Base-by-base conservation (phyloP, 1,140 invertebrate genomes). In the Condylostylus longicornis region DNA sequence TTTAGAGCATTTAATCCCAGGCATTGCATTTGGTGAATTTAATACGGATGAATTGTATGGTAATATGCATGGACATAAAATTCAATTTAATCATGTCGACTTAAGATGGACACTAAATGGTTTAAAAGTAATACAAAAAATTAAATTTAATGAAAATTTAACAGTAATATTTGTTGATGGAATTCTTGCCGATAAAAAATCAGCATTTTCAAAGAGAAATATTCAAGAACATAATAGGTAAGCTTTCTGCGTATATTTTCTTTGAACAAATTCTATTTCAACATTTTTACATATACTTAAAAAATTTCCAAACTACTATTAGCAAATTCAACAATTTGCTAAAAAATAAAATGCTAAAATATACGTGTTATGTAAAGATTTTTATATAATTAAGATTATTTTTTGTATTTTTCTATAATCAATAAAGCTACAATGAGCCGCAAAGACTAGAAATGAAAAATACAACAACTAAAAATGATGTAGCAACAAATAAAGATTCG, bases 1-100 rank as follows among this genome's bases (percentile, higher is more conserved):
- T 33, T 47, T 70, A 41, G 68, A 71, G 37, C 70, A 74, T 49
- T 62, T 73, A 40, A 61, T 74, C 22, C 54, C 61, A 3, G 66
- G 67, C 27, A 61, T 60, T 40, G 55, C 63, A 29, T 64, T 68
- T 38, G 66, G 64, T 35, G 69, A 68, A n/a, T 55, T 69, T 19
- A 54, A 62, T 19, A 68, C 67, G 5, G 58, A 58, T 9, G 57
- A 61, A 33, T 39, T 46, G 12, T 56, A 45, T 43, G 57, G 54
- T 39, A 61, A 61, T 50, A 48, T 48, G 21, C 59, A 61, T 45
- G 52, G 48, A 61, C 62, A 41, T 52, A 70, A 47, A 54, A 61
- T 49, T 48, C 66, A 40, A 48, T 58, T 47, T 40, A 69, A 65
- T 4, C 71, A 72, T 48, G 65, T 66, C 37, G 68, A 65, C 41